These are phyloP conservation scores for Caenorhabditis zanzibari DNA, from an alignment of 2,888 invertebrate species.

Conservation along the genomic window DNA sequence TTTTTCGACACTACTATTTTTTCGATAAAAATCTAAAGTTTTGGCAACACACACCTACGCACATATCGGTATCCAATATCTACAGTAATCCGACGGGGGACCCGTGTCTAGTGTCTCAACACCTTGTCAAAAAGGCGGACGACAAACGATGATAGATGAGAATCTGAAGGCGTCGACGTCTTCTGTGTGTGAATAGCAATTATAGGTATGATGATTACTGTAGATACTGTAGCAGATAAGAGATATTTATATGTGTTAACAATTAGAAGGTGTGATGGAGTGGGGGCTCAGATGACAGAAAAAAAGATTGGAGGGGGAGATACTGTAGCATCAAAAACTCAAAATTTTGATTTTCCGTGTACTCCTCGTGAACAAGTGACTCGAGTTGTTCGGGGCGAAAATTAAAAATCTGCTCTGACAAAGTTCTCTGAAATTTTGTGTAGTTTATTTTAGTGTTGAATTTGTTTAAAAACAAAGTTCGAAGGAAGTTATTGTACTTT, in stretches of 20 bases:
- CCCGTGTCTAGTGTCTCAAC: neutral
- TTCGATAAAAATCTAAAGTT: constrained; percentile 3
- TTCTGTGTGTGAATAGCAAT: too few relatives aligned
- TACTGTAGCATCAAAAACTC: too few relatives aligned
- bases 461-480: too few relatives aligned
- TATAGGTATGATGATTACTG: neutral
- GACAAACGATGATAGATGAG: constrained; percentile 35
- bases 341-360: too few relatives aligned
- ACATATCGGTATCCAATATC: neutral
- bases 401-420: too few relatives aligned
- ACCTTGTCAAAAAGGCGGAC: constrained; percentile 5
- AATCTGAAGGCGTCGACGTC: neutral
- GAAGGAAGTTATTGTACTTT: too few relatives aligned
- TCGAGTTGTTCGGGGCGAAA: too few relatives aligned
- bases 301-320: too few relatives aligned
- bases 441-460: too few relatives aligned
- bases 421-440: too few relatives aligned
- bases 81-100: neutral
- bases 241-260: neutral
- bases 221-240: neutral
- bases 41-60: constrained; percentile 1
- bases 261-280: neutral
- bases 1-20: neutral
- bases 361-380: too few relatives aligned
- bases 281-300: too few relatives aligned